These are phyloP conservation scores for Chrysotoxum bicinctum DNA, from an alignment of 2,888 invertebrate species.

Conservation along the genomic window DNA sequence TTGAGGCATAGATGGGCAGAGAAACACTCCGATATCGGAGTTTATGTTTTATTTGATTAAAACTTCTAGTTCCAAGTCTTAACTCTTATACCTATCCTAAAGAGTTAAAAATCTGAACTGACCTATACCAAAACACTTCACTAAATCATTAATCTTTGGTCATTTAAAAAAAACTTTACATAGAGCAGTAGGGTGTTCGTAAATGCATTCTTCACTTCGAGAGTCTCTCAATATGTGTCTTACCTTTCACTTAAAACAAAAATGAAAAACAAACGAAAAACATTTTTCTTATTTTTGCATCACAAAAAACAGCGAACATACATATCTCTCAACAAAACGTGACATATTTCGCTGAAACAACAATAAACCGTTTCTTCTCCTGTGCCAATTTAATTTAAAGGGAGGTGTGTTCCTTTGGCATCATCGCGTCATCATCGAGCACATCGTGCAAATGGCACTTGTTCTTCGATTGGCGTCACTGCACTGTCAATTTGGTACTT, in stretches of 20 bases:
- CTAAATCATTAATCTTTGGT: no score
- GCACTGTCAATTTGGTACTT: slow-evolving; percentile 44
- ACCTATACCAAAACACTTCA: no score
- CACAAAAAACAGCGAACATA: slow-evolving; percentile 31
- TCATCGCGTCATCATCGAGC: slow-evolving; percentile 36
- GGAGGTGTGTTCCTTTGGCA: slow-evolving; percentile 70
- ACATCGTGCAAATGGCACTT: slow-evolving; percentile 39
- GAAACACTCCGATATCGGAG: no score
- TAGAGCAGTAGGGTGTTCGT: neutral
- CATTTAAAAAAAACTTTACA: no score
- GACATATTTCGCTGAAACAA: slow-evolving; percentile 49
- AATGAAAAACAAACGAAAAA: neutral
- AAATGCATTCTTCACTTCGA: neutral
- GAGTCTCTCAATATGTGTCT: neutral
- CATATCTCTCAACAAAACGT: slow-evolving; percentile 44
- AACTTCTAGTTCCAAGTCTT: no score
- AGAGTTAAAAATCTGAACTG: no score
- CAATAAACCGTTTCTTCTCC: slow-evolving; percentile 23
- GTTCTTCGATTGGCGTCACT: slow-evolving; percentile 62
- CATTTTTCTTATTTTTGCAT: slow-evolving; percentile 8
- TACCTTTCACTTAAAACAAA: neutral
- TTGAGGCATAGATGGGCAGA: no score
- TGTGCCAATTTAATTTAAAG: slow-evolving; percentile 65
- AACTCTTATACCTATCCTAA: no score
- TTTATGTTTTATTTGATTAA: no score